phyloP scores from a whole-genome alignment of 2,797 vertebrate species.

The Martes flavigula region DNA sequence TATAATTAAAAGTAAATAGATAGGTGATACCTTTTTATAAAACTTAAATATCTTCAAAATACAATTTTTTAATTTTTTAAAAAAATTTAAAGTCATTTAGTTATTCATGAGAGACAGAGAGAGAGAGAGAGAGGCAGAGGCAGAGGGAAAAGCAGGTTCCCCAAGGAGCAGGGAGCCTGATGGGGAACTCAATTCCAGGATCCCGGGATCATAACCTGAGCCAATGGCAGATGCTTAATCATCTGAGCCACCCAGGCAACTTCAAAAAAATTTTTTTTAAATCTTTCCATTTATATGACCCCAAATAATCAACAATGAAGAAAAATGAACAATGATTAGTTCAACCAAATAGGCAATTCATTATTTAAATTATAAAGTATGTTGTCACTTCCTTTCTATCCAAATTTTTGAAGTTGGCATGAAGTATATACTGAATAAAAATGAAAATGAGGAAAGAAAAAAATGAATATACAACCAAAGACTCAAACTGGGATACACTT shows the following conservation, averaged over 20 bases:
- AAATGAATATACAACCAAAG: background rate
- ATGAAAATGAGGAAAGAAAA: background rate
- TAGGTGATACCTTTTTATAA: background rate
- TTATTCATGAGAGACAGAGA: too few relatives aligned
- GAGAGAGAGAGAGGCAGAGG: too few relatives aligned
- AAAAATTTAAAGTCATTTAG: too few relatives aligned
- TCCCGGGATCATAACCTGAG: too few relatives aligned
- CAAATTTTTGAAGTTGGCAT: background rate
- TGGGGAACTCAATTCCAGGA: too few relatives aligned
- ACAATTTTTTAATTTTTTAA: background rate
- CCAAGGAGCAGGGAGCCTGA: too few relatives aligned
- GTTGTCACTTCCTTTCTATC: background rate
- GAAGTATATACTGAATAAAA: background rate
- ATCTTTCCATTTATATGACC: background rate
- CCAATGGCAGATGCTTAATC: too few relatives aligned
- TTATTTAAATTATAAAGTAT: background rate
- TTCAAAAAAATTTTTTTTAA: background rate
- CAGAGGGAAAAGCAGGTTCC: too few relatives aligned
- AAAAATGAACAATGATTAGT: background rate
- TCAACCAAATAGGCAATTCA: background rate
- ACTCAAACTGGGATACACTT: background rate
- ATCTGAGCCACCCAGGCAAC: too few relatives aligned
- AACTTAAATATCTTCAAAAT: background rate
- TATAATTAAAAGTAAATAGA: background rate
- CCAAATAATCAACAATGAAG: background rate